Evolutionary conservation across 2,888 invertebrate genomes (phyloP).

Genomic region (Amblyjoppa proteus): DNA sequence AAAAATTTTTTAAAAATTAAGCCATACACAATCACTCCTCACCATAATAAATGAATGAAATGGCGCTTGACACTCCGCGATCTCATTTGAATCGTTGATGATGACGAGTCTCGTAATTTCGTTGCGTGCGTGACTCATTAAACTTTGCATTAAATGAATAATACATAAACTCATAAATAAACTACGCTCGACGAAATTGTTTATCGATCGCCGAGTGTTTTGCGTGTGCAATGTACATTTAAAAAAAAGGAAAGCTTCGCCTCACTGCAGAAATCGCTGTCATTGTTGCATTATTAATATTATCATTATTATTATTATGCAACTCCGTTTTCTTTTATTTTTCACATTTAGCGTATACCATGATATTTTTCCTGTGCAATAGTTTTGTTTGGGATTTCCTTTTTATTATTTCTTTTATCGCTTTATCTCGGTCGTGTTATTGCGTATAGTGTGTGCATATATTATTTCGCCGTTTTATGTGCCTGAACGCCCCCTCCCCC

Average conservation of each 20-base stretch:
- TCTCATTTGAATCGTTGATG: conserved; percentile 25
- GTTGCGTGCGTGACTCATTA: background rate
- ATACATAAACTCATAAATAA: conserved; percentile 12
- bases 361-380: conserved; percentile 6
- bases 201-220: conserved; percentile 47
- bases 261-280: conserved; percentile 49
- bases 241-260: conserved; percentile 45
- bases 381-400: background rate
- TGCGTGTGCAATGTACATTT: conserved; percentile 15
- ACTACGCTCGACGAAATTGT: background rate
- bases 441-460: conserved; percentile 34
- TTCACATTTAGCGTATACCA: conserved; percentile 40
- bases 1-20: conserved; percentile 14
- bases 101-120: background rate
- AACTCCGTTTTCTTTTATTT: conserved; percentile 1
- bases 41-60: background rate
- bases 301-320: conserved; percentile 24
- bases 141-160: conserved; percentile 18
- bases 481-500: conserved; percentile 28
- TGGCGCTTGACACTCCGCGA: conserved; percentile 31
- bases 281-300: conserved; percentile 61
- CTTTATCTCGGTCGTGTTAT: conserved; percentile 49
- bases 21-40: conserved; percentile 23
- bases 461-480: conserved; percentile 29
- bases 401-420: conserved; percentile 21